phyloP scores from a whole-genome alignment of 2,797 vertebrate species.

The Parambassis ranga region DNA sequence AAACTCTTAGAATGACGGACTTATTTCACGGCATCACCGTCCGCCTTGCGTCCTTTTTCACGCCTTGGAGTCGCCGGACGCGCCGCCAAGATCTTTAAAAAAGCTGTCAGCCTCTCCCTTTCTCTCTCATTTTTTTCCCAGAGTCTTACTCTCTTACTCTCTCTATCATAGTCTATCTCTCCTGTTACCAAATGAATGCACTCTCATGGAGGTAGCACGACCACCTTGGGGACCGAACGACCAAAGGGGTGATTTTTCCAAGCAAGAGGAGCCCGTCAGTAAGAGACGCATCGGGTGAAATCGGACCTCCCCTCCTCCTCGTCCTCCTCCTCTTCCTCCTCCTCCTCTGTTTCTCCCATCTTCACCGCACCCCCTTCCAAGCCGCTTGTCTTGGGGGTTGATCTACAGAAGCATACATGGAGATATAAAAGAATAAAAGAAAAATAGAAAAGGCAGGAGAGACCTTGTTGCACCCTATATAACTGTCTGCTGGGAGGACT shows the following conservation, averaged over 20 bases:
- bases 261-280: slow-evolving; percentile 76
- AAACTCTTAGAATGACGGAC: slow-evolving; percentile 57
- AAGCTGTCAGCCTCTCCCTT: slow-evolving; percentile 18
- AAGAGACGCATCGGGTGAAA: slow-evolving; percentile 80
- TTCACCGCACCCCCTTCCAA: slow-evolving; percentile 3
- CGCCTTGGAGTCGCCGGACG: slow-evolving; percentile 48
- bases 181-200: slow-evolving; percentile 60
- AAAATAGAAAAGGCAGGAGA: slow-evolving; percentile 6
- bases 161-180: not conserved
- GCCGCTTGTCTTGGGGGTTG: slow-evolving; percentile 17
- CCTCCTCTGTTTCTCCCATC: slow-evolving; percentile 12
- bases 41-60: slow-evolving; percentile 40
- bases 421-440: too few relatives aligned
- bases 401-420: slow-evolving; percentile 45
- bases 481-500: slow-evolving; percentile 36
- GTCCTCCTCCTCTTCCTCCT: not conserved
- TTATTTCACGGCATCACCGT: slow-evolving; percentile 30
- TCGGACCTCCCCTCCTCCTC: slow-evolving; percentile 59
- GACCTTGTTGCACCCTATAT: slow-evolving; percentile 64
- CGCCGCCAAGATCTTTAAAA: slow-evolving; percentile 44
- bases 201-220: slow-evolving; percentile 73
- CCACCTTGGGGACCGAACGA: slow-evolving; percentile 73
- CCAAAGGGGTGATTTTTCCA: slow-evolving; percentile 72
- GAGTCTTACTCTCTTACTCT: not conserved
- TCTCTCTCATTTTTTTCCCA: not conserved